These are phyloP conservation scores for Drosophila austrosaltans DNA, from an alignment of 2,888 invertebrate species.

Conservation along the genomic window DNA sequence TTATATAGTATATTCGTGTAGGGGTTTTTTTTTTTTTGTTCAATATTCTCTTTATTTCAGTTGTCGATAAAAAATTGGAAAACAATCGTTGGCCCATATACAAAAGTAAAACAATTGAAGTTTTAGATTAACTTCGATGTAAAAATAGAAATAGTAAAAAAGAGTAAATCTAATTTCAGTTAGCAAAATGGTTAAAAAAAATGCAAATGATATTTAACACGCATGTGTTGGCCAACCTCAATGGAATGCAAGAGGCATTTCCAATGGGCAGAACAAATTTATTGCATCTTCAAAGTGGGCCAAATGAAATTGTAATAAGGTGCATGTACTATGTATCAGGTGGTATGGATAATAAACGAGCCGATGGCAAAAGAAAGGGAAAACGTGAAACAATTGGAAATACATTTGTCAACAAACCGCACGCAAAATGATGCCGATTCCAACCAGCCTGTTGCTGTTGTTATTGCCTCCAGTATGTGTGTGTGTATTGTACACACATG, in stretches of 20 bases:
- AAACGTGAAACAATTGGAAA: constrained; percentile 66
- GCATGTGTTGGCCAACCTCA: constrained; percentile 55
- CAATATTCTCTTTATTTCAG: constrained; percentile 60
- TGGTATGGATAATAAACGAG: constrained; percentile 34
- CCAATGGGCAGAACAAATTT: constrained; percentile 47
- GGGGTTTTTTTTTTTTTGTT: not conserved
- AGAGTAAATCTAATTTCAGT: constrained; percentile 33
- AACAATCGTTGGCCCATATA: constrained; percentile 26
- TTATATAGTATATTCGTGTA: constrained; percentile 53
- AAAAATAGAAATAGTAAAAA: constrained; percentile 23
- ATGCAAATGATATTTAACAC: constrained; percentile 28
- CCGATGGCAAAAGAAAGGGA: constrained; percentile 4
- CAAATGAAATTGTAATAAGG: constrained; percentile 63
- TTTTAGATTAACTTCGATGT: not conserved
- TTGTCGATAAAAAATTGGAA: constrained; percentile 29
- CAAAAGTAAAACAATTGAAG: not conserved
- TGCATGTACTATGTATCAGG: constrained; percentile 57
- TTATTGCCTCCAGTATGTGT: constrained; percentile 40
- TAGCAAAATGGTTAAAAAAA: not conserved
- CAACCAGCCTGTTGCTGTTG: constrained; percentile 28
- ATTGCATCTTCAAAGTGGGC: constrained; percentile 56
- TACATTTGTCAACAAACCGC: constrained; percentile 75
- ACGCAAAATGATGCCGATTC: constrained; percentile 54
- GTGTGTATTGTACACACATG: not conserved
- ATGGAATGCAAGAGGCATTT: constrained; percentile 52